These are phyloP conservation scores for Alitta virens DNA, from an alignment of 2,888 invertebrate genomes.

Conservation along the genomic window DNA sequence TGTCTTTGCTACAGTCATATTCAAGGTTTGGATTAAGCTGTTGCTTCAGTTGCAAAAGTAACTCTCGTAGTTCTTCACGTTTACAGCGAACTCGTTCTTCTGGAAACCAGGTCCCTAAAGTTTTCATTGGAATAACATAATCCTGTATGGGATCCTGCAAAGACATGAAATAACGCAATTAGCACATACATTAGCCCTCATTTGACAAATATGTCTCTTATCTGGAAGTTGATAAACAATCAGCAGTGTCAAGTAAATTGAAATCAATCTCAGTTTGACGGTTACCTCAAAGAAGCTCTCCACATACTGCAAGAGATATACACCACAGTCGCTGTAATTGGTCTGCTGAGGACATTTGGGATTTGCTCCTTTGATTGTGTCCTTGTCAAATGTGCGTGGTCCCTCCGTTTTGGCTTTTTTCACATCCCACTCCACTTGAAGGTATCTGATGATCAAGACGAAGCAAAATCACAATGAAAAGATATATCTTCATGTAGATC, in stretches of 20 bases:
- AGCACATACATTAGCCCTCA: background rate
- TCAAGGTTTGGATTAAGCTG: conserved; percentile 56
- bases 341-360: conserved; percentile 96
- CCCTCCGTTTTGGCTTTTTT: conserved; percentile 35
- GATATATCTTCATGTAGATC: too few relatives aligned
- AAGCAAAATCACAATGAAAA: too few relatives aligned
- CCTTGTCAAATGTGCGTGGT: conserved; percentile 71
- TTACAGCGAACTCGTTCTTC: conserved; percentile 80
- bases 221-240: background rate
- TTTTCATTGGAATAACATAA: conserved; percentile 79
- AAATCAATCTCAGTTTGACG: too few relatives aligned
- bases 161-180: conserved; percentile 10
- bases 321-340: conserved; percentile 95
- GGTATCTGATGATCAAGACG: conserved; percentile 55
- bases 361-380: conserved; percentile 80
- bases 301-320: conserved; percentile 92
- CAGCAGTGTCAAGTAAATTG: background rate
- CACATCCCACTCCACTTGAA: conserved; percentile 63
- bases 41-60: conserved; percentile 74
- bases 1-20: conserved; percentile 26
- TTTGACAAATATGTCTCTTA: background rate
- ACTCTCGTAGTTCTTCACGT: conserved; percentile 78
- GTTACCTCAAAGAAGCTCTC: conserved; percentile 92
- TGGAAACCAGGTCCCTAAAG: conserved; percentile 82
- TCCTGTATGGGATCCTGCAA: conserved; percentile 78